phyloP scores from a whole-genome alignment of 2,797 vertebrate species.

The Myotis vivesi region DNA sequence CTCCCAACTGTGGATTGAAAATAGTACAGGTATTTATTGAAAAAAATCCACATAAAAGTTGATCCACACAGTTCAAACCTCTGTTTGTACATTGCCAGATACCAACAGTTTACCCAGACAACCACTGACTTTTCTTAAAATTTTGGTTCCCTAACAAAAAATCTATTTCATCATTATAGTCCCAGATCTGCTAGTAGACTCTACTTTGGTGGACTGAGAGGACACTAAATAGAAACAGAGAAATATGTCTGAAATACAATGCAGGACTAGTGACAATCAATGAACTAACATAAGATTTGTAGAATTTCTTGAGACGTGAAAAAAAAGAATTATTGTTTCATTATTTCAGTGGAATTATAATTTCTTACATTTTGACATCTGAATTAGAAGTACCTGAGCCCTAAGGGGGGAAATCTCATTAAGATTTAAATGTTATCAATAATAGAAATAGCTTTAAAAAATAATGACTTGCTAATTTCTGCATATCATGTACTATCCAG shows the following conservation, averaged over 20 bases:
- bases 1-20: neutral
- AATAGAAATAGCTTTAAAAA: slow-evolving; percentile 67
- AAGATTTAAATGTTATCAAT: slow-evolving; percentile 66
- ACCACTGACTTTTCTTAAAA: neutral
- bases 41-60: neutral
- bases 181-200: neutral
- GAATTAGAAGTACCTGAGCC: slow-evolving; percentile 55
- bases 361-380: slow-evolving; percentile 64
- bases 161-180: neutral
- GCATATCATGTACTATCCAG: neutral
- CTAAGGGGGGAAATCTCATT: slow-evolving; percentile 53
- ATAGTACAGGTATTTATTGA: neutral
- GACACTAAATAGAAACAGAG: neutral
- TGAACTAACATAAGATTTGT: slow-evolving; percentile 47
- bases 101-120: neutral
- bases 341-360: slow-evolving; percentile 46
- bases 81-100: neutral
- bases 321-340: slow-evolving; percentile 29
- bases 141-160: neutral
- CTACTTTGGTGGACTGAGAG: neutral
- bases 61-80: neutral
- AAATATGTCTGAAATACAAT: slow-evolving; percentile 25
- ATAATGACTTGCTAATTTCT: slow-evolving; percentile 54
- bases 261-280: slow-evolving; percentile 1
- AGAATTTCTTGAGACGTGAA: slow-evolving; percentile 48